Base-by-base conservation (phyloP, 2,113 vertebrate species). In the Pimephales promelas region DNA sequence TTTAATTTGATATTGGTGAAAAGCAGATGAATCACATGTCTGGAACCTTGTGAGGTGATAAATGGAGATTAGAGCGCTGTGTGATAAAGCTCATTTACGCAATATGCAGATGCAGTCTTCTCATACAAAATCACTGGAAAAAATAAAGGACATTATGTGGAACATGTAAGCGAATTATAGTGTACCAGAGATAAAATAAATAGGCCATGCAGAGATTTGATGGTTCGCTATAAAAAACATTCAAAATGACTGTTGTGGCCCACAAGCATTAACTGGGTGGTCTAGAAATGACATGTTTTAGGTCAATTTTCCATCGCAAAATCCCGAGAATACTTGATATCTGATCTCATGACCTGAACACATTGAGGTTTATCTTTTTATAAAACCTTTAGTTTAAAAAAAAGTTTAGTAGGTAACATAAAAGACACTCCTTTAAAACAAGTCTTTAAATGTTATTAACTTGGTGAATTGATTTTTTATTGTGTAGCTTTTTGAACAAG, bases 41-140 rank as follows among this genome's bases (percentile, higher is more conserved):
- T 85, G 57, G 79, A 70, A 36, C 61, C 31, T 70, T 47, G 64
- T 24, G 75, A 71, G 52, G 52, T 84, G 83, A 84, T 47, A 79
- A 84, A 84, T 14, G 45, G 54, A 79, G 36, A 77, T 45, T 57
- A 54, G 62, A 22, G 22, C 43, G 18, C 26, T n/a, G 61, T 61
- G 83, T 61, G 83, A 22, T 57, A 36, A 59, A 59, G 54, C 83
- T 72, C 74, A 79, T 84, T 84, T 84, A 72, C 72, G 52, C 34
- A 72, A 79, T 49, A 52, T 79, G 59, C 78, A 79, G 61, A 66
- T 64, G 24, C 45, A 84, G 77, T 84, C 22, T 36, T 71, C n/a
- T 40, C 18, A 59, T 40, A 52, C 72, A 47, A 9, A 49, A 84
- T 52, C 62, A 20, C 47, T 57, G 52, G 57, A 66, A 56, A 45